Evolutionary conservation across 2,888 invertebrate species (phyloP), one percentile per base, ranked within the genome.

Genomic region (Acrobasis suavella): DNA sequence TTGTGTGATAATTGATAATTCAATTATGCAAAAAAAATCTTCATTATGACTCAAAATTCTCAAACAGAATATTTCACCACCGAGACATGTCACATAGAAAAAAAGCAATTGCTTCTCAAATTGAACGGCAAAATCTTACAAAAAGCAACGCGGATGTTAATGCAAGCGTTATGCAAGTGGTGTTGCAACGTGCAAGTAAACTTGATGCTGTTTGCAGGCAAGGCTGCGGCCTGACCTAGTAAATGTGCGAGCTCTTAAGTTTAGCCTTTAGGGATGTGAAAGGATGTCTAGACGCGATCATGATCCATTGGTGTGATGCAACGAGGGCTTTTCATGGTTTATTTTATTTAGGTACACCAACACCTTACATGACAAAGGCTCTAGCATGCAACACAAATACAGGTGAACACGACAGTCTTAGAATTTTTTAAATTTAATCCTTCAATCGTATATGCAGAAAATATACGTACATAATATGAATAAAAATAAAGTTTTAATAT

Each of bases 121-220:
- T 39, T 12, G 37, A 59, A 58, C 14, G 17, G 46, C 59, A 55
- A 32, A 32, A 32, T 7, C 32, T 32, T 32, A 32, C 32, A 32
- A 32, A 32, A 32, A 39, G 60, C 46, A 62, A 66, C 65, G 62
- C 67, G 69, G 69, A 69, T 63, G 62, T 69, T 67, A 67, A 60
- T 64, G 64, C 63, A 62, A 62, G 55, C 37, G 56, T 69, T 69
- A 67, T 66, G 66, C 66, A 67, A 69, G 46, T 42, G 38, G 61
- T 67, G 69, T 65, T 66, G 69, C 67, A 69, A 69, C 66, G 67
- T 65, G 66, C 64, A 69, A 64, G 67, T 69, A 69, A 67, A 69
- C 69, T 69, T 67, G 67, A 64, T 49, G 32, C 32, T 32, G 32
- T 8, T 32, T 67, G 64, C 64, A 54, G 12, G 66, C 69, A 69